Percentiles rank a stretch among this genome's conserved stretches.
Evolutionary conservation across 2,797 vertebrate genomes (phyloP).

Genomic region (Pipistrellus nathusii): DNA sequence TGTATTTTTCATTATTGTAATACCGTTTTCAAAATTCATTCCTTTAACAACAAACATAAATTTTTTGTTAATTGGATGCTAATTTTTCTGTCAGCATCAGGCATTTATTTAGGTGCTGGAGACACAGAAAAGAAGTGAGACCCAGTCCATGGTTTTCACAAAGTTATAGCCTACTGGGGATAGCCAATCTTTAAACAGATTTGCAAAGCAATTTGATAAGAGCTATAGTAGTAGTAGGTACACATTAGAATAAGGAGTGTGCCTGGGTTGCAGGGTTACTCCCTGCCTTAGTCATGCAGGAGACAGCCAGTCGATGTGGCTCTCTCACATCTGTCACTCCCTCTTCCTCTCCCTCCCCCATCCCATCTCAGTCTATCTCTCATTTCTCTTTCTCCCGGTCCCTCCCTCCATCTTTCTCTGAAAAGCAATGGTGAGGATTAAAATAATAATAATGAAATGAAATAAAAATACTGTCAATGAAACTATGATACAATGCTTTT

Average conservation of each 20-base stretch:
- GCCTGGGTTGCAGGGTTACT: no score
- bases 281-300: no score
- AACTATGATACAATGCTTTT: background rate
- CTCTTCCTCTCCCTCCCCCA: no score
- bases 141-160: background rate
- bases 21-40: background rate
- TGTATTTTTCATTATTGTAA: slow-evolving; percentile 31
- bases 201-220: background rate
- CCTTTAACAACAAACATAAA: background rate
- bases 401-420: no score
- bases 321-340: no score
- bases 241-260: background rate
- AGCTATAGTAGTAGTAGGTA: background rate
- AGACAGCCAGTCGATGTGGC: no score
- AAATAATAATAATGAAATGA: background rate
- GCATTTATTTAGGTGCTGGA: background rate
- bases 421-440: no score
- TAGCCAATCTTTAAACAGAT: slow-evolving; percentile 7
- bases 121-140: background rate
- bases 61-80: background rate
- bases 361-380: no score
- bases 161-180: background rate
- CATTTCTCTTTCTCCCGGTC: no score
- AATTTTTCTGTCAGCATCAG: background rate
- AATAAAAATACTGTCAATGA: slow-evolving; percentile 9